Base-by-base conservation (phyloP, 2,797 vertebrate genomes). In the Chrosomus eos region DNA sequence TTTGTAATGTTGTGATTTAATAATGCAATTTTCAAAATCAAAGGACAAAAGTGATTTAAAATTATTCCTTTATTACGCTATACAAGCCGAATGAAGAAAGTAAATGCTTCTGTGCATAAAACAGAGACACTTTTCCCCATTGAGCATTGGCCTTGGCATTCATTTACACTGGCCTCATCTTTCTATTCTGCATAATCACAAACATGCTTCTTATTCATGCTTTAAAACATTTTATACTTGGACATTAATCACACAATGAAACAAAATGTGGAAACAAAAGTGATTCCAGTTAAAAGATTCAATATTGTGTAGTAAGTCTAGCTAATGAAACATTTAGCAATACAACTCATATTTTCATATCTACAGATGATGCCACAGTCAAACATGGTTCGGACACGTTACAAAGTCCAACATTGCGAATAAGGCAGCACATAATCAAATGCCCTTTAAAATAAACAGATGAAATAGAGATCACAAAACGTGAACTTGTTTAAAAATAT, bases 201-300 rank as follows among this genome's bases (percentile, higher is more conserved):
- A 26, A 81, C 86, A 84, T 87, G 83, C 86, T 48, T 53, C 68
- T 71, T 38, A 23, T 40, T 70, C 86, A 78, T 87, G 86, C 79
- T 43, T 60, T 51, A 81, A 31, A 26, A 74, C 38, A 31, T 86
- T 55, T 58, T 66, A 33, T 31, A 16, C 26, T 31, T 26, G 5
- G 26, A 84, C 51, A 84, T 72, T n/a, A n/a, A 72, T 76, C 64
- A 51, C 80, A 28, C 40, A 78, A 43, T 80, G 8, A 70, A 79
- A 66, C 0, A 7, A 64, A 72, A 83, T 7, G 21, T n/a, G 45
- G 8, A 81, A 81, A 60, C 19, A 45, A 83, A 48, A 31, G 21
- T 38, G 8, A 68, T 6, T 53, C 31, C 28, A 68, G 21, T 67
- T 38, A 23, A 80, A 80, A 68, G 10, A 10, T n/a, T 36, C 2